phyloP scores from a whole-genome alignment of 2,888 invertebrate species.

The Tachina lurida region DNA sequence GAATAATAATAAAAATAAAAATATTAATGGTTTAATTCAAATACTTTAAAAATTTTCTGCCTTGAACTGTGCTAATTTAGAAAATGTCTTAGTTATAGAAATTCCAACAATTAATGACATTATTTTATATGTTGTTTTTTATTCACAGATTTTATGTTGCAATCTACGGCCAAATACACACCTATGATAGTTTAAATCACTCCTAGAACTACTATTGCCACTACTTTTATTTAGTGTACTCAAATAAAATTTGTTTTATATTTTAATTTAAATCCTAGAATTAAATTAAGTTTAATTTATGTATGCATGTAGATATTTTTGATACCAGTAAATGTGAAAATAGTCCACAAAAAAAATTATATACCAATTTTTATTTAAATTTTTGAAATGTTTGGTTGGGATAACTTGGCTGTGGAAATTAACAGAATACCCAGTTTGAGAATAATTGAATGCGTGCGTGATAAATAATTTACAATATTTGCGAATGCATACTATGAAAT shows the following conservation, averaged over 20 bases:
- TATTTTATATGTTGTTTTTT: conserved; percentile 80
- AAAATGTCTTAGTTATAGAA: conserved; percentile 4
- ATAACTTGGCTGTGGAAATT: no score
- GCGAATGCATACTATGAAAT: no score
- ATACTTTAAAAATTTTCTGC: not conserved
- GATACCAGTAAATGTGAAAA: conserved; percentile 14
- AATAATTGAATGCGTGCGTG: no score
- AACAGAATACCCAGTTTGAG: no score
- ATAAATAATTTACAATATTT: no score
- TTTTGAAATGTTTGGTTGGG: not conserved
- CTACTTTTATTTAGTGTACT: conserved; percentile 39
- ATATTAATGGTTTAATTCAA: not conserved
- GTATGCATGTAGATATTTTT: conserved; percentile 25
- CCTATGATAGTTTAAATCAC: conserved; percentile 77
- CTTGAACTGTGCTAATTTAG: not conserved
- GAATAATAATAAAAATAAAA: not conserved
- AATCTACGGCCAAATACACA: conserved; percentile 82
- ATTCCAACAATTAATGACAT: conserved; percentile 62
- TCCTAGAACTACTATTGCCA: conserved; percentile 31
- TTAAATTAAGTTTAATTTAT: conserved; percentile 35
- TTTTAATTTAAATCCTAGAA: conserved; percentile 1
- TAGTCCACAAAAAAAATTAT: not conserved
- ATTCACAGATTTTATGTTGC: conserved; percentile 82
- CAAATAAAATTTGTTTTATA: conserved; percentile 31
- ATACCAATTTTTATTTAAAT: not conserved